phyloP scores from a whole-genome alignment of 2,888 invertebrate species.

The Parthenolecanium corni region DNA sequence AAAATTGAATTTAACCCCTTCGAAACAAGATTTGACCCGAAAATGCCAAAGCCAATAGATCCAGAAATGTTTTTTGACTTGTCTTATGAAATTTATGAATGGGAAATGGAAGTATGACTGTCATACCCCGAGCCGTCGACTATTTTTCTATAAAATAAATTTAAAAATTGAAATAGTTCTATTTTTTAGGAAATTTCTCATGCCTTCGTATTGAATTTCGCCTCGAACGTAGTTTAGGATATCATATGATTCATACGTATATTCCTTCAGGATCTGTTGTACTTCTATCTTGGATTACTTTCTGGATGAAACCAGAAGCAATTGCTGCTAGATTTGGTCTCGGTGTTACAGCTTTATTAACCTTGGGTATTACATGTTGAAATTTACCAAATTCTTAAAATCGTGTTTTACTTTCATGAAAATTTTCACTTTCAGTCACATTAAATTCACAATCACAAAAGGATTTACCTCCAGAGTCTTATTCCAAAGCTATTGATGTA shows the following conservation, averaged over 20 bases:
- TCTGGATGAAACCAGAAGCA: constrained; percentile 20
- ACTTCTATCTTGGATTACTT: constrained; percentile 18
- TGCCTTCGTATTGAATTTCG: constrained; percentile 1
- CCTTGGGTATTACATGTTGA: background rate
- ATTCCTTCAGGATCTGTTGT: constrained; percentile 9
- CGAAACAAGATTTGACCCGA: too few species aligned
- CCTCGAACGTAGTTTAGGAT: constrained; percentile 14
- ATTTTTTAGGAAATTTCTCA: constrained; percentile 2
- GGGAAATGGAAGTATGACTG: too few species aligned
- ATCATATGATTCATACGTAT: constrained; percentile 15
- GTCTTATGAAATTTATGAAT: too few species aligned
- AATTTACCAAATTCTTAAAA: background rate
- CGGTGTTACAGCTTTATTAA: constrained; percentile 5
- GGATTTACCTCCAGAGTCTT: constrained; percentile 7
- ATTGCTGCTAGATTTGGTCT: constrained; percentile 15
- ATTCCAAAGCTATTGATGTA: constrained; percentile 15
- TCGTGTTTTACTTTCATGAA: too few species aligned
- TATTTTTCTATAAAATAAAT: too few species aligned
- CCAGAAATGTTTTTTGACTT: too few species aligned
- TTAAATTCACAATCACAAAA: constrained; percentile 13
- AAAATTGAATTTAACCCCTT: too few species aligned
- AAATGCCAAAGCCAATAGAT: too few species aligned
- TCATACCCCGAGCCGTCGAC: too few species aligned
- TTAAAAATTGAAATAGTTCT: too few species aligned
- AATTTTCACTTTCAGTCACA: constrained; percentile 15